Evolutionary conservation across 2,888 invertebrate species (phyloP).

Genomic region (Drosophila kambysellisi): DNA sequence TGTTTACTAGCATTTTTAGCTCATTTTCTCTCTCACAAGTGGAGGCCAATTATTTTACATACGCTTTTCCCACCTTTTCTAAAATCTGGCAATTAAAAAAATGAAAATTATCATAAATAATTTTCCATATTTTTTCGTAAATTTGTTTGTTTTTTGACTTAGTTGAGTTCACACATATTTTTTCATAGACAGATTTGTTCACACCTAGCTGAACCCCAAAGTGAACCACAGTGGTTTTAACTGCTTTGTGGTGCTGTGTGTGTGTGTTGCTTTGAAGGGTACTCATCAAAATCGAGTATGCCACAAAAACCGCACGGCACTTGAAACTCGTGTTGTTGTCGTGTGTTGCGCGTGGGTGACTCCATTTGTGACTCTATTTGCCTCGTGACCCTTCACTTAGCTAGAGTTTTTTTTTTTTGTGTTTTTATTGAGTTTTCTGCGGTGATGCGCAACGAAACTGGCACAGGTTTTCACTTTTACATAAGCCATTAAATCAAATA

Average conservation of each 20-base stretch:
- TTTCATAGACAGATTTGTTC: constrained; percentile 2
- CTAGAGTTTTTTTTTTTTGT: neutral
- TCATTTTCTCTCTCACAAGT: neutral
- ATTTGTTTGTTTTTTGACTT: neutral
- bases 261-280: constrained; percentile 10
- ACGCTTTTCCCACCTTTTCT: neutral
- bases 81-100: neutral
- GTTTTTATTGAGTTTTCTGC: neutral
- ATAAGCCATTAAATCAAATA: constrained; percentile 26
- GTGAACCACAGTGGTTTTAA: neutral
- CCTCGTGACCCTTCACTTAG: constrained; percentile 60
- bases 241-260: constrained; percentile 38
- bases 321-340: constrained; percentile 34
- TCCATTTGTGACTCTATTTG: constrained; percentile 5
- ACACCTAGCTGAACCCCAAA: constrained; percentile 12
- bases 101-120: constrained; percentile 11
- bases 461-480: constrained; percentile 52
- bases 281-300: constrained; percentile 24
- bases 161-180: neutral
- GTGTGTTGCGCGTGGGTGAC: constrained; percentile 43
- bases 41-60: neutral
- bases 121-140: neutral
- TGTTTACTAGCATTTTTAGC: constrained; percentile 1
- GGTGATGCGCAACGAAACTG: constrained; percentile 41
- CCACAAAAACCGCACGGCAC: constrained; percentile 44